Evolutionary conservation across 2,113 vertebrate species (phyloP).

Genomic region (Amblyopsis rosae): DNA sequence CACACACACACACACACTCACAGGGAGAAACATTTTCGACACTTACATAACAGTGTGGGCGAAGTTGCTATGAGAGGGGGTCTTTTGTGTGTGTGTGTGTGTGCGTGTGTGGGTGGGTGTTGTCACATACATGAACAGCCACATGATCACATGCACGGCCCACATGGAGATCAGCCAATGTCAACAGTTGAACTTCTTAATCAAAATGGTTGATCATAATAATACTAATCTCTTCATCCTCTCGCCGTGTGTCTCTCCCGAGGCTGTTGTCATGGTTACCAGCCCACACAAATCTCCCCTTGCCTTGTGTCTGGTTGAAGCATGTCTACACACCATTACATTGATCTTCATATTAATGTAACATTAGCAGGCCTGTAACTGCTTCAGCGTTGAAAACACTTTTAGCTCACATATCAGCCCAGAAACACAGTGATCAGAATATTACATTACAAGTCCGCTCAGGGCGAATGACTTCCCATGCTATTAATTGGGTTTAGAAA

Average conservation of each 20-base stretch:
- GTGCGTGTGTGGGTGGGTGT: background rate
- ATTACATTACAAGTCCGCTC: slow-evolving; percentile 38
- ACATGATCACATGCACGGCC: background rate
- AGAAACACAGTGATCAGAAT: slow-evolving; percentile 14
- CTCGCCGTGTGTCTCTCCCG: slow-evolving; percentile 37
- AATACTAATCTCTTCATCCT: background rate
- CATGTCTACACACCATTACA: slow-evolving; percentile 41
- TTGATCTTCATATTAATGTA: slow-evolving; percentile 45
- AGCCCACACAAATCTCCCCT: slow-evolving; percentile 67
- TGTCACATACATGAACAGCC: background rate
- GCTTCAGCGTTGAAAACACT: slow-evolving; percentile 38
- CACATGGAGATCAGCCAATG: no score
- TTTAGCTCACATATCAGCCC: slow-evolving; percentile 19
- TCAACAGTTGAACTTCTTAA: slow-evolving; percentile 18
- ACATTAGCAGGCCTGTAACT: slow-evolving; percentile 35
- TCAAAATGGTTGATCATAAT: slow-evolving; percentile 36
- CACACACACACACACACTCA: background rate
- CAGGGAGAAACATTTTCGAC: slow-evolving; percentile 6
- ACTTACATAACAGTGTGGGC: slow-evolving; percentile 33
- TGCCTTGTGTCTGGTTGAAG: slow-evolving; percentile 65
- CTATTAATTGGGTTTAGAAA: slow-evolving; percentile 43
- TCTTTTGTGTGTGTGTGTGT: background rate
- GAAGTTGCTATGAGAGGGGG: slow-evolving; percentile 8
- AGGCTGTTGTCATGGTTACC: slow-evolving; percentile 68
- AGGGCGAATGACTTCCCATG: slow-evolving; percentile 41